phyloP scores from a whole-genome alignment of 2,888 invertebrate genomes.

The Xestia ashworthii region DNA sequence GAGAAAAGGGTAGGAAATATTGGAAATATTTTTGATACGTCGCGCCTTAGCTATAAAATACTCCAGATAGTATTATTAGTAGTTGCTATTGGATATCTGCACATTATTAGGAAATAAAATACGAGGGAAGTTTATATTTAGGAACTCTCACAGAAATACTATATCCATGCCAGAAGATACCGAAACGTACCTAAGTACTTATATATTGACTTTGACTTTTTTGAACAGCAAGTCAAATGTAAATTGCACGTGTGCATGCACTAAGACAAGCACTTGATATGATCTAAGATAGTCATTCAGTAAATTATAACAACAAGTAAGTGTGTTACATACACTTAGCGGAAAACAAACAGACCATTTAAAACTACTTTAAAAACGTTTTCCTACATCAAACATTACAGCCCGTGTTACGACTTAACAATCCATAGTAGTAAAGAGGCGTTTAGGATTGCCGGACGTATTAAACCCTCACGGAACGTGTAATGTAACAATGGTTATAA shows the following conservation, averaged over 20 bases:
- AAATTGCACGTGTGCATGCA: no score
- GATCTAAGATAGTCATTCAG: no score
- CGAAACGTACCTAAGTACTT: background rate
- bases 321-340: background rate
- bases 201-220: background rate
- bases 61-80: conserved; percentile 38
- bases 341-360: background rate
- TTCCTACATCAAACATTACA: conserved; percentile 11
- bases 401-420: conserved; percentile 38
- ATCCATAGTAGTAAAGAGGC: conserved; percentile 49
- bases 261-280: background rate
- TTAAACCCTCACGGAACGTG: conserved; percentile 58
- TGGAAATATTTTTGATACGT: conserved; percentile 40
- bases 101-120: conserved; percentile 27
- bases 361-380: conserved; percentile 20
- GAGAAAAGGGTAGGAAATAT: conserved; percentile 23
- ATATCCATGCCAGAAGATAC: background rate
- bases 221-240: background rate
- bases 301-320: no score
- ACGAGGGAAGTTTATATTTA: conserved; percentile 9
- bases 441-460: conserved; percentile 56
- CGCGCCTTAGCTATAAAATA: conserved; percentile 42
- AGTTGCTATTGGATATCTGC: conserved; percentile 22
- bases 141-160: conserved; percentile 22
- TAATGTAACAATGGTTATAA: conserved; percentile 65